Evolutionary conservation across 2,797 vertebrate genomes (phyloP).

Genomic region (Menidia menidia): DNA sequence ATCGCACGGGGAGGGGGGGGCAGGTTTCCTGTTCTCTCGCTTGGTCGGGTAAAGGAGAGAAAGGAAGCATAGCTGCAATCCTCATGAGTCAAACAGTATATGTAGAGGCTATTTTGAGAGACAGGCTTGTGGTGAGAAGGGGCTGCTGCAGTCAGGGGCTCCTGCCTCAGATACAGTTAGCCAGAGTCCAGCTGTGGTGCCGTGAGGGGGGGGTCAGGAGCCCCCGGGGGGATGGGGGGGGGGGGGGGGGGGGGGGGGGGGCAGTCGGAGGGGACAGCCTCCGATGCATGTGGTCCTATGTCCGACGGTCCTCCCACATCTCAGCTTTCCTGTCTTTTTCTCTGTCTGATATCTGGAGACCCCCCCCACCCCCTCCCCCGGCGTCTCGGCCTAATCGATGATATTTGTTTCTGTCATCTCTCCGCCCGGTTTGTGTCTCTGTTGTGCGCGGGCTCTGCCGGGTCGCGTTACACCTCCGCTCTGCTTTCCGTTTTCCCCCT

Average conservation of each 20-base stretch:
- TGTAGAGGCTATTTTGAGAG: conserved; percentile 51
- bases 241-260: no score
- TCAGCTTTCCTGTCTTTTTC: conserved; percentile 40
- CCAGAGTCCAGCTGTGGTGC: conserved; percentile 57
- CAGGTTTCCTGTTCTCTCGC: background rate
- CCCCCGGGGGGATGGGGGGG: conserved; percentile 14
- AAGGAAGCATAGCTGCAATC: background rate
- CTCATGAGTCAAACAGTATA: conserved; percentile 27
- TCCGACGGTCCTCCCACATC: conserved; percentile 24
- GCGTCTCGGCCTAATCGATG: conserved; percentile 34
- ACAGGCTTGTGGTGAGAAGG: conserved; percentile 37
- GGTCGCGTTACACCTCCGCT: background rate
- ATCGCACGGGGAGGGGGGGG: conserved; percentile 20
- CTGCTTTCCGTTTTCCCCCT: background rate
- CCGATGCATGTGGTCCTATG: conserved; percentile 1
- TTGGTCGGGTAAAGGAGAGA: background rate
- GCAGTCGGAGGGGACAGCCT: no score
- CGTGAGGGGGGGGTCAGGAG: conserved; percentile 29
- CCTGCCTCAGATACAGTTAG: conserved; percentile 43
- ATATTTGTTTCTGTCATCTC: conserved; percentile 35
- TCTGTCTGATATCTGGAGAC: conserved; percentile 2
- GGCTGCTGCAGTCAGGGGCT: conserved; percentile 33
- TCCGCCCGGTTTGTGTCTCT: conserved; percentile 23
- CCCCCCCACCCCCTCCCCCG: conserved; percentile 23
- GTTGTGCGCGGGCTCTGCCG: conserved; percentile 7